Conservation (phyloP, 2,888 invertebrate genomes). For the Agapetus fuscipes region DNA sequence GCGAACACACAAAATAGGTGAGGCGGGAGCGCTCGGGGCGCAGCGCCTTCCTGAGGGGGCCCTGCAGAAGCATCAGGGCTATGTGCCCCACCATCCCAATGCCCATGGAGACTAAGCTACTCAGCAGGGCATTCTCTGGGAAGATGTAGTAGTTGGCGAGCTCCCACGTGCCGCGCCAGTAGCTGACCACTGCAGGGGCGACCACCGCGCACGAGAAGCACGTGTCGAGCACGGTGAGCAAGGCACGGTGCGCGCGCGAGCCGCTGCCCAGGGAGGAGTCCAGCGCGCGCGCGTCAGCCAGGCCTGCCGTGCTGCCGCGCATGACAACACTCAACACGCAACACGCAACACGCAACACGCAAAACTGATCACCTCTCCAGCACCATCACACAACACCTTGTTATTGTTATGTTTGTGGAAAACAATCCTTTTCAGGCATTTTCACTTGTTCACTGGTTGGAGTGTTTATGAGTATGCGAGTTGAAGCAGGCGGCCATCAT, state of each 20-base stretch:
- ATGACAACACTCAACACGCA: slow-evolving; percentile 32
- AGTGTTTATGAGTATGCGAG: too few species aligned
- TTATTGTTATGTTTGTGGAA: too few species aligned
- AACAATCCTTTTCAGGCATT: too few species aligned
- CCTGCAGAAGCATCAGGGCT: slow-evolving; percentile 58
- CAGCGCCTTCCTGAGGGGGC: slow-evolving; percentile 44
- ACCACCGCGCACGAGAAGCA: slow-evolving; percentile 62
- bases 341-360: too few species aligned
- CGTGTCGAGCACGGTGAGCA: slow-evolving; percentile 61
- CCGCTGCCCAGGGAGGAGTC: slow-evolving; percentile 40
- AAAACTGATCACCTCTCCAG: too few species aligned
- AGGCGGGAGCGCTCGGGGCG: slow-evolving; percentile 60
- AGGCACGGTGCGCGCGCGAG: slow-evolving; percentile 33
- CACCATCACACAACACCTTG: too few species aligned
- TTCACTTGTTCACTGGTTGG: too few species aligned
- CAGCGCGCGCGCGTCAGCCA: slow-evolving; percentile 51
- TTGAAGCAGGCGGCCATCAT: too few species aligned
- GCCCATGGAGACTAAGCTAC: slow-evolving; percentile 56
- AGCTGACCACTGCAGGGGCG: slow-evolving; percentile 72
- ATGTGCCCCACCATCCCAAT: slow-evolving; percentile 65
- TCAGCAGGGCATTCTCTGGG: slow-evolving; percentile 48
- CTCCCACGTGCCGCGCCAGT: slow-evolving; percentile 82
- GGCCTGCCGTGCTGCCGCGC: slow-evolving; percentile 59
- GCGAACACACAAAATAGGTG: slow-evolving; percentile 58
- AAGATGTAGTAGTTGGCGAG: slow-evolving; percentile 64